Base-by-base conservation (phyloP, 2,888 invertebrate species). In the Troides oblongomaculatus region DNA sequence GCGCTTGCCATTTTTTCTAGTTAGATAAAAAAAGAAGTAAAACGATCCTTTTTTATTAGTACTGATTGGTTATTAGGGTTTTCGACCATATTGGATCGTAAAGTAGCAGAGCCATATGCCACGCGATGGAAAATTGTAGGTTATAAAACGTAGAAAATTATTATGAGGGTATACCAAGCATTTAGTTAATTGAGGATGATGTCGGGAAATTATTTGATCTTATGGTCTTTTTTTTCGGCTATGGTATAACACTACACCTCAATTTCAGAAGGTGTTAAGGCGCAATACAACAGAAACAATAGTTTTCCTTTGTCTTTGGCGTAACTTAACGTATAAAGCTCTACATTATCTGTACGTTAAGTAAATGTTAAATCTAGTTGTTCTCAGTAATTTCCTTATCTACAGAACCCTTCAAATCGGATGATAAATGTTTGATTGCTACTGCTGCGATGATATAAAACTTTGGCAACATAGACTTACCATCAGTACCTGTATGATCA, bases 51-150 rank as follows among this genome's bases (percentile, higher is more conserved):
- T 75, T 71, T 74, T 75, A 74, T 74, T 68, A 46, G 53, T 75
- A 83, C 82, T 80, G 75, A 78, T 69, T 36, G 76, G 79, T 77
- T 77, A 46, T 70, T 70, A 72, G 72, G 75, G 71, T 66, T 73
- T 75, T 75, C 72, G 72, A 23, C 61, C 53, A 66, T 63, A 25
- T 70, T 70, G 71, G 74, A 71, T 74, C 74, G 75, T 81, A 81
- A 81, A 81, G 82, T 81, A 81, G 81, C 79, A 64, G 68, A 64
- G 72, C 78, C 82, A 84, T 85, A 85, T 82, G 82, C 82, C 77
- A 79, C 81, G 75, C 50, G 10, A 57, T 36, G 70, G 71, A 74
- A 75, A 73, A 77, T 78, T 79, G 78, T 73, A 75, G 73, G 72
- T 74, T 70, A 72, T 68, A 71, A 72, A 78, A 76, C 77, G 70